Evolutionary conservation across 2,113 vertebrate species (phyloP).

Genomic region (Syrmaticus mikado): DNA sequence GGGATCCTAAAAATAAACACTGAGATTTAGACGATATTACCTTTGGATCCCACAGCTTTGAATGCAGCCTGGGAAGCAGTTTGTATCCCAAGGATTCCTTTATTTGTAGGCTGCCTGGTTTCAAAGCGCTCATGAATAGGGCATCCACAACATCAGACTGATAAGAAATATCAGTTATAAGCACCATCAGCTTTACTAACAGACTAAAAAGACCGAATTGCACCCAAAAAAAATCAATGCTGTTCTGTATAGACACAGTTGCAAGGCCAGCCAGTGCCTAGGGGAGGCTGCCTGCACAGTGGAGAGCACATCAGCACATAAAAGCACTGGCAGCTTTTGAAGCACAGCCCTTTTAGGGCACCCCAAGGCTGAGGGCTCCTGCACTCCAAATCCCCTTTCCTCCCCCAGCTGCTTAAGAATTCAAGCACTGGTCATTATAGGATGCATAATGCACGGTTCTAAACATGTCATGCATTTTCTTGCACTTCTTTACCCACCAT

Average conservation of each 20-base stretch:
- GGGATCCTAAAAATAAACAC: background rate
- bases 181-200: background rate
- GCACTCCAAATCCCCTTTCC: background rate
- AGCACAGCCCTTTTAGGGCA: background rate
- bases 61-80: background rate
- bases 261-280: background rate
- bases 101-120: background rate
- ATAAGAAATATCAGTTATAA: background rate
- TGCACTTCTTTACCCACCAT: background rate
- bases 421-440: background rate
- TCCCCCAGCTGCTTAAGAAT: background rate
- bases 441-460: background rate
- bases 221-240: background rate
- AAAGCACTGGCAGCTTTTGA: background rate
- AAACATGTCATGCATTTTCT: rapidly evolving
- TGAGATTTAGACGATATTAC: background rate
- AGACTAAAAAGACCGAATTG: background rate
- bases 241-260: rapidly evolving
- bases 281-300: background rate
- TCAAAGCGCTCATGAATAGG: background rate
- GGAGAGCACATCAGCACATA: background rate
- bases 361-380: background rate
- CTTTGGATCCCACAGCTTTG: background rate
- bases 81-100: background rate
- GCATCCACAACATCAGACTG: background rate